These are phyloP conservation scores for Ophion slaviceki DNA, from an alignment of 2,888 invertebrate genomes.

Conservation along the genomic window DNA sequence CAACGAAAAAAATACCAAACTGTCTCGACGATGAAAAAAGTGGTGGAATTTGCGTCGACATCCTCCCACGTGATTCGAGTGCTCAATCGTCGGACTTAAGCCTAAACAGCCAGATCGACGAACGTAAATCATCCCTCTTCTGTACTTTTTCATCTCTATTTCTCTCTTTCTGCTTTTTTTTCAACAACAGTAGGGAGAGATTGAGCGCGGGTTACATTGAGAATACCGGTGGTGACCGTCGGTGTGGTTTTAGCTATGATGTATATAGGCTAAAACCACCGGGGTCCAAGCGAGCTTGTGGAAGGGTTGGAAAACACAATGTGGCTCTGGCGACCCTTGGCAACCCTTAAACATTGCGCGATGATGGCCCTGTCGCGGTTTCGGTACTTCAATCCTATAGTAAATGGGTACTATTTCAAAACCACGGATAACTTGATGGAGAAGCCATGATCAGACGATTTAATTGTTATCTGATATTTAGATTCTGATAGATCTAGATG, in stretches of 20 bases:
- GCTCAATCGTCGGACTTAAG: slow-evolving; percentile 48
- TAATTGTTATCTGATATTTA: no score
- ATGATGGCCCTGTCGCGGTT: slow-evolving; percentile 18
- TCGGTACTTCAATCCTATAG: slow-evolving; percentile 23
- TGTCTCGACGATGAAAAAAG: no score
- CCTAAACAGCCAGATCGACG: slow-evolving; percentile 51
- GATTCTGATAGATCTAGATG: no score
- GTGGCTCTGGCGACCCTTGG: slow-evolving; percentile 18
- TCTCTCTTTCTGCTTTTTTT: not conserved
- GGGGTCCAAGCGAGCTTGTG: not conserved
- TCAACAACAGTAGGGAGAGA: slow-evolving; percentile 18
- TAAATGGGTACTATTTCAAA: not conserved
- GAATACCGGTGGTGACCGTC: slow-evolving; percentile 22
- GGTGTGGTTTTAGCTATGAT: slow-evolving; percentile 22
- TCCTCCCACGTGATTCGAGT: no score
- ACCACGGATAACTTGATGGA: not conserved
- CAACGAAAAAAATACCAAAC: no score
- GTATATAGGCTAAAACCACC: slow-evolving; percentile 18
- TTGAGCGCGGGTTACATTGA: slow-evolving; percentile 19
- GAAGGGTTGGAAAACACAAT: slow-evolving; percentile 15
- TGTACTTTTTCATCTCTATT: slow-evolving; percentile 6
- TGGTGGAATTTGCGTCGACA: slow-evolving; percentile 26
- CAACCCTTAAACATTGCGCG: slow-evolving; percentile 43
- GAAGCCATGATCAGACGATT: not conserved
- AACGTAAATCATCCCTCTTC: slow-evolving; percentile 39